Base-by-base conservation (phyloP, 2,888 invertebrate species). In the Drosophila paramelanica region DNA sequence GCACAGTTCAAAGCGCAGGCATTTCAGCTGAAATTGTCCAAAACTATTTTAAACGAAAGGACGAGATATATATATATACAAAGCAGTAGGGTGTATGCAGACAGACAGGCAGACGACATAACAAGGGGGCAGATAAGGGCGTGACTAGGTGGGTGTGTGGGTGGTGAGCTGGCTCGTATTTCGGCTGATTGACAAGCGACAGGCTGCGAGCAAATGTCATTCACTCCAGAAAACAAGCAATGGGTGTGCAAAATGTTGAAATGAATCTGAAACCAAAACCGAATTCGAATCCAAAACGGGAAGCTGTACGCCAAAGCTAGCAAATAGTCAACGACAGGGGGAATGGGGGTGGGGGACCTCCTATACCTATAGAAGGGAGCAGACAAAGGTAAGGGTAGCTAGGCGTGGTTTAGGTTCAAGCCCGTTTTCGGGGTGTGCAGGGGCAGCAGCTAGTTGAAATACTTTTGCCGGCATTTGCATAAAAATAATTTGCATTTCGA, bases 401-500 rank as follows among this genome's bases (percentile, higher is more conserved):
- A 31, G 31, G 31, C 31, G 31, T 31, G 31, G 31, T 31, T 31
- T 31, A 31, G 31, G 31, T 31, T 31, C 31, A 10, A 31, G 8
- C n/a, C 46, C 36, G 33, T 41, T 49, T 49, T 42, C 36, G 46
- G 13, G 20, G 43, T 31, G 31, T 31, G 31, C 10, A 8, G 13
- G 36, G 13, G 42, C 59, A 39, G 55, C 66, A 49, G 70, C 73
- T 76, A 64, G 80, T 77, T 79, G 72, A 81, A 81, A 81, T 80
- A 80, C 80, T 79, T 80, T 76, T 68, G 69, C 73, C 60, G 52
- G 56, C 79, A 80, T 80, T 80, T 80, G 78, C 80, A 80, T 80
- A 80, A 76, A 79, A 80, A 80, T 79, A 81, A 81, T 80, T 80
- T 80, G 82, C 82, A 80, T 81, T 80, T 80, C 70, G 67, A 79